Base-by-base conservation (phyloP, 2,113 vertebrate genomes). In the Brachionichthys hirsutus region DNA sequence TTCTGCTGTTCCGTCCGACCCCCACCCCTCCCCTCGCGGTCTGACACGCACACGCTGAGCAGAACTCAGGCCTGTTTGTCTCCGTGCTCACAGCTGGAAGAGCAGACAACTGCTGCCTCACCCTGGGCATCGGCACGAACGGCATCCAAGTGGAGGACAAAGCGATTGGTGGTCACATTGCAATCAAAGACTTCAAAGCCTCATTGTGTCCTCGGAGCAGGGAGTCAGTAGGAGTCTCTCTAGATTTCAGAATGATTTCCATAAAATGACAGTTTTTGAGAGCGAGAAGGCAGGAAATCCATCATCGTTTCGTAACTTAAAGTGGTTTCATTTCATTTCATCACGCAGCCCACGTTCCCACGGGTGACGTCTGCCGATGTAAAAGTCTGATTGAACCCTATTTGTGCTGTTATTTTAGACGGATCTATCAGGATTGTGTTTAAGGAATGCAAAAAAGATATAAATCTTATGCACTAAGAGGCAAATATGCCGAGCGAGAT, bases 71-170 rank as follows among this genome's bases (percentile, higher is more conserved):
- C 4, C 54, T 2, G 3, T 24, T 12, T 6, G 24, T 34, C 36
- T 52, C 24, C 15, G 20, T 45, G 13, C 14, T 35, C 30, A 16
- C 14, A 12, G 18, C 16, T 19, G 36, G 41, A 59, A 54, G 58
- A 55, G 22, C 22, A 62, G 40, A 40, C 80, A n/a, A 44, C 30
- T 76, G 62, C 78, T 84, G 81, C 88, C 86, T 40, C 85, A 73
- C 45, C 59, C 76, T 87, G 89, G 83, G 17, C 52, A 7, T 44
- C 9, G 1, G 2, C 1, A 6, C 24, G 19, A 75, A 74, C 65
- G 72, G n/a, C 84, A 76, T 1, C 16, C 1, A 2, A 12, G 16
- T 59, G 4, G 4, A 8, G 8, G 24, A 30, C 5, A 30, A 30
- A 30, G 5, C 4, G 5, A 30, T 8, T 54, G 34, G 69, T 1